These are phyloP conservation scores for Xenopus laevis DNA, from an alignment of 2,113 vertebrate species.

Conservation along the genomic window DNA sequence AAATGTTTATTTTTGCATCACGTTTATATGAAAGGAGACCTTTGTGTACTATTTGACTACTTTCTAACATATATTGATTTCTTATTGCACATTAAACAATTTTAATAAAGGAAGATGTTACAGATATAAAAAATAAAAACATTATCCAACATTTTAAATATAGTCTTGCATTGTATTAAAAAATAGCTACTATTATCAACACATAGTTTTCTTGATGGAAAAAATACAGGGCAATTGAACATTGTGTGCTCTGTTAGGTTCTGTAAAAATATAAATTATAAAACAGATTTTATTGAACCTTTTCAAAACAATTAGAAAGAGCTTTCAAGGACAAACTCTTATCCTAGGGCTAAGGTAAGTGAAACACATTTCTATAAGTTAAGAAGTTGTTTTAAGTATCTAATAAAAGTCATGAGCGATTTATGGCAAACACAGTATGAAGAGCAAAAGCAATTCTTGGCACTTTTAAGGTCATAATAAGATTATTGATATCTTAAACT, in stretches of 20 bases:
- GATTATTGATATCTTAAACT: conserved; percentile 39
- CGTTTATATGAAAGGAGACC: too few species aligned
- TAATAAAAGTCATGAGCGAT: conserved; percentile 44
- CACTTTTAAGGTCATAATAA: conserved; percentile 40
- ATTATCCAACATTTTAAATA: too few species aligned
- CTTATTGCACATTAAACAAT: too few species aligned
- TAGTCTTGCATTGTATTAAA: too few species aligned
- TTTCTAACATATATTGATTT: too few species aligned
- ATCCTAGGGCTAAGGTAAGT: conserved; percentile 29
- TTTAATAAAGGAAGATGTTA: too few species aligned
- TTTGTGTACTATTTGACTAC: too few species aligned
- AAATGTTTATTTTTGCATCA: too few species aligned
- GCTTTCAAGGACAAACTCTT: conserved; percentile 41
- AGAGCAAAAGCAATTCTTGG: conserved; percentile 43
- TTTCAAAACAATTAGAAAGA: conserved; percentile 33
- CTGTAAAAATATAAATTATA: conserved; percentile 1
- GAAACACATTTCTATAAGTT: conserved; percentile 41
- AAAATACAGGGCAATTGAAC: neutral
- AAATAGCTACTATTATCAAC: too few species aligned
- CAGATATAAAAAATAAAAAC: too few species aligned
- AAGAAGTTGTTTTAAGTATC: conserved; percentile 42
- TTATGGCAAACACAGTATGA: conserved; percentile 43
- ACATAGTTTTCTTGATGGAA: too few species aligned
- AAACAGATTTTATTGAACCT: conserved; percentile 26
- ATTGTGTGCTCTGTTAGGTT: neutral